These are phyloP conservation scores for honey bee (Apis mellifera) DNA, from an alignment of 1,140 invertebrate genomes.

Conservation along the genomic window DNA sequence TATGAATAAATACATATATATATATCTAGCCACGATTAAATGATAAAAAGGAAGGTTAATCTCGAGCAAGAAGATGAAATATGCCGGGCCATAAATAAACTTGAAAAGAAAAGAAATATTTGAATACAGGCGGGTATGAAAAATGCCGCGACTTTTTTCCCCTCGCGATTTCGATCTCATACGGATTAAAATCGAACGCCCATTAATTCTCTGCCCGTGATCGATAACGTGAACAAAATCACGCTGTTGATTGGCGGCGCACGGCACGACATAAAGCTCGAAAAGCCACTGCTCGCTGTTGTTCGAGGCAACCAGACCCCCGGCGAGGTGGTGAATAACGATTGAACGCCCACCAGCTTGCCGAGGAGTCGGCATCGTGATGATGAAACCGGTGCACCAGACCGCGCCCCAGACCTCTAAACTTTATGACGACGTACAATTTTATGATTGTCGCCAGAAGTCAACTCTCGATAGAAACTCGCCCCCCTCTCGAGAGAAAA, in stretches of 20 bases:
- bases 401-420: conserved; percentile 8
- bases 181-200: neutral
- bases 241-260: conserved; percentile 34
- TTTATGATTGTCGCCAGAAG: conserved; percentile 18
- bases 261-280: conserved; percentile 23
- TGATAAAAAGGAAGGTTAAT: too few species aligned
- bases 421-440: conserved; percentile 34
- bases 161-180: too few species aligned
- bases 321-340: conserved; percentile 60
- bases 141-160: too few species aligned
- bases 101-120: too few species aligned
- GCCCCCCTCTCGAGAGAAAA: neutral
- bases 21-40: too few species aligned
- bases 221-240: conserved; percentile 32
- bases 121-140: too few species aligned
- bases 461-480: neutral
- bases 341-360: conserved; percentile 50
- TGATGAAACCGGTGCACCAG: neutral
- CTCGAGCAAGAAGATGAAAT: too few species aligned
- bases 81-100: too few species aligned
- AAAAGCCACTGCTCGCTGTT: conserved; percentile 23
- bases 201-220: neutral
- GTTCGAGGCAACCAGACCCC: conserved; percentile 45
- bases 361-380: conserved; percentile 13
- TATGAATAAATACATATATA: too few species aligned